These are phyloP conservation scores for Philonicus albiceps DNA, from an alignment of 2,888 invertebrate genomes.

Conservation along the genomic window DNA sequence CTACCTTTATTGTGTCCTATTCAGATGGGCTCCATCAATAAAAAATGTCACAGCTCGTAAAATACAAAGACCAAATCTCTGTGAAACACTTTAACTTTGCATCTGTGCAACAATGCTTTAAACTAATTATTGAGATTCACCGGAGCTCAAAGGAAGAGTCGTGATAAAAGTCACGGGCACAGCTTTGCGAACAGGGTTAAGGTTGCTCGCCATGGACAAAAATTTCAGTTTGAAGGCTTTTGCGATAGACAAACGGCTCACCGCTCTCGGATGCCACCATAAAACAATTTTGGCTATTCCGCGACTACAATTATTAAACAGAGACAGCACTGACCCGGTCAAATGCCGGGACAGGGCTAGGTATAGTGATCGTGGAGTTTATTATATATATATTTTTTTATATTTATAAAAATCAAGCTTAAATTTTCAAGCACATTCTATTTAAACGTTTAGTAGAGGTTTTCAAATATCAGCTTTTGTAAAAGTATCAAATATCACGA, in stretches of 20 bases:
- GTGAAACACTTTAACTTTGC: not conserved
- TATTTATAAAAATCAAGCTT: not conserved
- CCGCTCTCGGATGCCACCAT: not conserved
- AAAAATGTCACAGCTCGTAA: not conserved
- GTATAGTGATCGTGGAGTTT: not conserved
- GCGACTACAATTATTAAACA: not conserved
- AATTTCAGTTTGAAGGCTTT: not conserved
- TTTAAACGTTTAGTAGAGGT: not conserved
- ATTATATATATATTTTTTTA: not conserved
- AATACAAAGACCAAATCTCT: not conserved
- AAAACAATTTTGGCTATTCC: not conserved
- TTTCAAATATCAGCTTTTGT: not conserved
- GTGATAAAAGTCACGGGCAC: conserved; percentile 7
- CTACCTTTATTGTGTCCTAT: not conserved
- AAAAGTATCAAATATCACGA: not conserved
- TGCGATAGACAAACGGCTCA: not conserved
- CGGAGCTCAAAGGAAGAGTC: conserved; percentile 6
- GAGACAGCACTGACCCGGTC: not conserved
- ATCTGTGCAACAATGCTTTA: not conserved
- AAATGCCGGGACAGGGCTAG: not conserved
- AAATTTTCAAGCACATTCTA: not conserved
- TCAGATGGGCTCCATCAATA: not conserved
- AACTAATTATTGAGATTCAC: not conserved
- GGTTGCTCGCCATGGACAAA: not conserved
- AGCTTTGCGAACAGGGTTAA: not conserved